Evolutionary conservation across 2,888 invertebrate species (phyloP), one percentile per base, ranked within the genome.

Genomic region (Dasypogon diadema): DNA sequence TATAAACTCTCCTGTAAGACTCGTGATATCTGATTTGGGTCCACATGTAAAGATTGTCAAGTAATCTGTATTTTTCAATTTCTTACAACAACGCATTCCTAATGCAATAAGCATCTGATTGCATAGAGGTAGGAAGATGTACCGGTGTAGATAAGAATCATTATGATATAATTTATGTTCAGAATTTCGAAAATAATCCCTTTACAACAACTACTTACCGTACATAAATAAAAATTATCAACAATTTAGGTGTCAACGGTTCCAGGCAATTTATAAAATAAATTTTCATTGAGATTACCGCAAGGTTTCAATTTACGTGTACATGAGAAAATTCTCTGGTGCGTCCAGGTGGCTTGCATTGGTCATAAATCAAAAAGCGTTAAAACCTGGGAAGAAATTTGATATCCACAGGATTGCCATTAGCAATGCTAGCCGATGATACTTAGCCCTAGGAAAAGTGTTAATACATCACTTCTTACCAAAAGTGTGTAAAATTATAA

Each of bases 201-300:
- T n/a, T n/a, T n/a, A 1, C 1, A 30, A 30, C 34, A 30, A 30
- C 58, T 30, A 22, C 24, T 58, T 58, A 4, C 18, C 18, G 16
- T 60, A 60, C 34, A n/a, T 60, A 60, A 18, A 60, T 37, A 60
- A 37, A 60, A 60, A 58, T 58, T 58, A 58, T 58, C 34, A 58
- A 30, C 26, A 60, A 60, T 60, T 60, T 60, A 37, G 18, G 16
- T 60, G 60, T 60, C 37, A 60, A 60, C 60, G 37, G 18, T 34
- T 37, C 42, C 18, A 10, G 5, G 21, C 37, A 21, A 60, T 34
- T 34, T 60, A 22, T 37, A 37, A 22, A 60, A 60, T 60, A 60
- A 60, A 37, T 60, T 37, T 60, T 16, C 3, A n/a, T 16, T 4
- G 18, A 34, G n/a, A n/a, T 18, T 37, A 37, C 37, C 37, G 37